Conservation (phyloP, 2,888 invertebrate species). For the Troilus luridus region DNA sequence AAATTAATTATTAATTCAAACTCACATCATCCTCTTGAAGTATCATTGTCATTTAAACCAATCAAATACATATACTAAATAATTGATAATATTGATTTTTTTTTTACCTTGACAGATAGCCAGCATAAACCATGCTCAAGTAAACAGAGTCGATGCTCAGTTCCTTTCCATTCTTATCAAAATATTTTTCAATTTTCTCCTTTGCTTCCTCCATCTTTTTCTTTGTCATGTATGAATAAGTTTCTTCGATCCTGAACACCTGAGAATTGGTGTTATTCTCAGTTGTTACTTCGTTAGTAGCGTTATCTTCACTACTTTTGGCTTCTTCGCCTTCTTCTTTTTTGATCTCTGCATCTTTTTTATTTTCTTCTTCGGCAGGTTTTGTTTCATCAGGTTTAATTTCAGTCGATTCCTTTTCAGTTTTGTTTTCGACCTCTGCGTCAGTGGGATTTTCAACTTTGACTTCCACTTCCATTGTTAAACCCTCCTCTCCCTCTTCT, state of each 20-base stretch:
- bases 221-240: slow-evolving; percentile 48
- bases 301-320: background rate
- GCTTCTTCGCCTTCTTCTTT: slow-evolving; percentile 39
- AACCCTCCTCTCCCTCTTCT: slow-evolving; percentile 34
- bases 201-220: slow-evolving; percentile 52
- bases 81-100: background rate
- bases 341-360: slow-evolving; percentile 20
- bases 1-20: background rate
- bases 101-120: slow-evolving; percentile 16
- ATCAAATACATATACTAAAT: background rate
- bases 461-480: background rate
- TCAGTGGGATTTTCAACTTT: slow-evolving; percentile 15
- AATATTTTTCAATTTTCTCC: slow-evolving; percentile 53
- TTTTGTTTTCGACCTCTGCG: background rate
- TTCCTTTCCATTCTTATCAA: slow-evolving; percentile 45
- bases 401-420: slow-evolving; percentile 1
- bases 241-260: slow-evolving; percentile 43
- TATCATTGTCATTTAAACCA: background rate
- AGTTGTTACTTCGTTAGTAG: background rate
- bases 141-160: slow-evolving; percentile 51
- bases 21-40: background rate
- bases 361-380: background rate
- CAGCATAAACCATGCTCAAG: slow-evolving; percentile 42
- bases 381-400: slow-evolving; percentile 42
- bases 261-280: slow-evolving; percentile 30